Base-by-base conservation (phyloP, 2,113 vertebrate species). In the Lasiurus borealis region DNA sequence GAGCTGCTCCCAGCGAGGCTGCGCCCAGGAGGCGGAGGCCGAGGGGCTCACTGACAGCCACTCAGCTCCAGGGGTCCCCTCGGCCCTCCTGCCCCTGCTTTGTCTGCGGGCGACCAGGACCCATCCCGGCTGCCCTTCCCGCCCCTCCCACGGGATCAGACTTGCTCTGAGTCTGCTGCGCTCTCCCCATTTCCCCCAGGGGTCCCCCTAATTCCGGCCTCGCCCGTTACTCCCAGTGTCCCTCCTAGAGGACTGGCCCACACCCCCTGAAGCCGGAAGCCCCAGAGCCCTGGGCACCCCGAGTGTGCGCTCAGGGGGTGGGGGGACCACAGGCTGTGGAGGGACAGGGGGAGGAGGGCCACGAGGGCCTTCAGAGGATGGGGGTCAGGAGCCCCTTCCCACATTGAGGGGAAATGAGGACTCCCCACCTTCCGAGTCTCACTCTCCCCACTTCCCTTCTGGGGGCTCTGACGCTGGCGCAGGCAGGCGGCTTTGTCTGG, bases 121-220 rank as follows among this genome's bases (percentile, higher is more conserved):
- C 0, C 0, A 0, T 14, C 50, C 7, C 2, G 11, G 40, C 48
- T 0, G 1, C 29, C 29, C 50, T 59, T 36, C 23, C 29, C 0
- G 8, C 23, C 36, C 48, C 48, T 57, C 23, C 1, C 15, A 0
- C 23, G 9, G n/a, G 21, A 1, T 31, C 14, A 40, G 40, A 40
- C 40, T 40, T 40, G 40, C 40, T 40, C 40, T 3, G 40, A 40
- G 40, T 40, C 40, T 40, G 40, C 40, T 40, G 40, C 5, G 40
- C 40, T 4, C 46, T 6, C 5, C n/a, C 62, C 11, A 0, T 15
- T 27, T 7, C 11, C 8, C n/a, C 21, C 23, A 66, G 69, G 13
- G 0, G 19, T 40, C 21, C 40, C 36, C 36, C 21, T 0, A 11
- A 36, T 16, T 3, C 25, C 1, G 0, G 13, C 40, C 48, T 21